Evolutionary conservation across 2,888 invertebrate species (phyloP), one percentile per base, ranked within the genome.

Genomic region (Macrosoma leucophasiata): DNA sequence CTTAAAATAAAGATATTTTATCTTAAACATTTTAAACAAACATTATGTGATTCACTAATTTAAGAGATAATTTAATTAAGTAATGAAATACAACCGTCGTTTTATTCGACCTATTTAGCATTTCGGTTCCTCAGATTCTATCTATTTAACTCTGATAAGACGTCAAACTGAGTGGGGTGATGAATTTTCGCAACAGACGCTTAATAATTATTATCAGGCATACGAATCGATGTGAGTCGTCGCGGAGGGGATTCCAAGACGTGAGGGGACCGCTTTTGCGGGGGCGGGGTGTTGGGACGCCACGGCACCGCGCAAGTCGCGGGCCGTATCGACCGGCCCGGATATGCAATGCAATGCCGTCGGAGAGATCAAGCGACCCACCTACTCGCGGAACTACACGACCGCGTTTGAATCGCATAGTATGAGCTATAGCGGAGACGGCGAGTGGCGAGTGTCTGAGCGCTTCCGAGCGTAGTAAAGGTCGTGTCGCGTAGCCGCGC

Each of bases 291-390:
- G 55, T 41, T 45, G 67, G 65, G 63, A 56, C 59, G 66, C 60
- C 62, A 50, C 66, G 66, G 63, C 50, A 73, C 56, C 69, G 81
- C 81, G 81, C 81, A 82, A 78, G 74, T 81, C 81, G 73, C 57
- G 62, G 61, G 52, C 60, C 58, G 72, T 82, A 82, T 81, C 82
- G 82, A 82, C 81, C 81, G 77, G 66, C 70, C 76, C 79, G 79
- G 79, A 77, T 79, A 70, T 79, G 78, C 78, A 77, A 69, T 60
- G 77, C 74, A 62, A 68, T 69, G 62, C 64, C 59, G 67, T 39
- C 62, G 61, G 67, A 69, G 74, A 74, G 70, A 76, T 73, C 76
- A 61, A 52, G 52, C 72, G 64, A 60, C 63, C 62, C 59, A 67
- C 66, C 68, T 69, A 63, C 63, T 61, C 56, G 58, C 61, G 60